Conservation (phyloP, 2,888 invertebrate species). For the Coelinius sp. region DNA sequence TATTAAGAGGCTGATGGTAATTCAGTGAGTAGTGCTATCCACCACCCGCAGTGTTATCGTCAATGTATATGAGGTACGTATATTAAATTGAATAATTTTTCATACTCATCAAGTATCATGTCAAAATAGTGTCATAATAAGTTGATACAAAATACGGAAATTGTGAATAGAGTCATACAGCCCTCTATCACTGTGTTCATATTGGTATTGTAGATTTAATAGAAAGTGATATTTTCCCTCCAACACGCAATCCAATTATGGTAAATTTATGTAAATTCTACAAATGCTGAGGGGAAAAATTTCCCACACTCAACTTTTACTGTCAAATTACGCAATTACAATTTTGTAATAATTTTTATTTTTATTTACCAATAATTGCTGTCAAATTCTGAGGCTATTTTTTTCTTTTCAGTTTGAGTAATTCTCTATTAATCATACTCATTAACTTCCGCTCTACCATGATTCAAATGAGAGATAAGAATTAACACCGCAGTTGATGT, state of each 20-base stretch:
- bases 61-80: neutral
- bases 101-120: neutral
- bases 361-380: neutral
- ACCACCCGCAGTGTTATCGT: conserved; percentile 3
- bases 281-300: neutral
- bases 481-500: conserved; percentile 24
- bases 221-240: neutral
- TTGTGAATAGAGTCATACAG: too few species aligned
- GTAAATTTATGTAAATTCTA: conserved; percentile 5
- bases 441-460: conserved; percentile 25
- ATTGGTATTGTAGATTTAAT: neutral
- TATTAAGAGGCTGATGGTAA: conserved; percentile 6
- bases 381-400: neutral
- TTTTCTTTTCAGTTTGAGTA: neutral
- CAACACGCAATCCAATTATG: neutral
- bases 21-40: neutral
- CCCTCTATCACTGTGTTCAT: neutral
- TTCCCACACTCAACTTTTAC: neutral
- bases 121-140: neutral
- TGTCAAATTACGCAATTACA: neutral
- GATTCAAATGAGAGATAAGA: conserved; percentile 23
- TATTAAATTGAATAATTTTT: neutral
- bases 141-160: neutral
- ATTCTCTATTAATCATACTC: conserved; percentile 22
- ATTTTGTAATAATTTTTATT: neutral